Evolutionary conservation across 1,140 invertebrate genomes (phyloP), one percentile per base, ranked within the genome.

Genomic region (Latrodectus geometricus): DNA sequence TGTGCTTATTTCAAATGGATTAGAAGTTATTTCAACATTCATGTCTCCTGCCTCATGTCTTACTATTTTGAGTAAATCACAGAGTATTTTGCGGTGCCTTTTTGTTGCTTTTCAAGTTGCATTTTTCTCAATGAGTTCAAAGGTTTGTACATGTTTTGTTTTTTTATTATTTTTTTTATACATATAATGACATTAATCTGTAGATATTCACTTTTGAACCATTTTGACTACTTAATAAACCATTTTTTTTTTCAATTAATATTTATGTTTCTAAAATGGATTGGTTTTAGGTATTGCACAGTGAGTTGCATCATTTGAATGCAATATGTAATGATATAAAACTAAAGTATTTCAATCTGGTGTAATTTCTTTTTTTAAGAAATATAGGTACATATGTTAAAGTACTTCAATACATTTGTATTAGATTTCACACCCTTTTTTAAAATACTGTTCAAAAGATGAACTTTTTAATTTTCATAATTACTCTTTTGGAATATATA

Each of bases 81-180:
- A 66, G 48, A 52, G 56, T n/a, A 49, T 78, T 14, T n/a, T 78
- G 9, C 21, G 76, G 14, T 12, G 12, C n/a, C 48, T 78, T n/a
- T 78, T 78, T 78, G 17, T 66, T 17, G 21, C 48, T 9, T 48
- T 78, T 56, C 76, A 78, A 15, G 48, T 66, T 48, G 54, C 54
- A 61, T 48, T 35, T 50, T 78, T 78, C 20, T 66, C 66, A 66
- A 66, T n/a, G 20, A 68, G 21, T 4, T 48, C 76, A 49, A 50
- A 56, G 23, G 74, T 76, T 56, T 17, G 21, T 65, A 4, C 5
- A 35, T 65, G 7, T n/a, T 65, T 65, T 65, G 2, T 1, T 7
- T 65, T 65, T 65, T n/a, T 15, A 3, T 15, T 65, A 7, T n/a
- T 2, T 15, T 14, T 2, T 65, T 65, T 3, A n/a, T 65, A 14